phyloP scores from a whole-genome alignment of 2,113 vertebrate species.

The Corythornis vintsioides region DNA sequence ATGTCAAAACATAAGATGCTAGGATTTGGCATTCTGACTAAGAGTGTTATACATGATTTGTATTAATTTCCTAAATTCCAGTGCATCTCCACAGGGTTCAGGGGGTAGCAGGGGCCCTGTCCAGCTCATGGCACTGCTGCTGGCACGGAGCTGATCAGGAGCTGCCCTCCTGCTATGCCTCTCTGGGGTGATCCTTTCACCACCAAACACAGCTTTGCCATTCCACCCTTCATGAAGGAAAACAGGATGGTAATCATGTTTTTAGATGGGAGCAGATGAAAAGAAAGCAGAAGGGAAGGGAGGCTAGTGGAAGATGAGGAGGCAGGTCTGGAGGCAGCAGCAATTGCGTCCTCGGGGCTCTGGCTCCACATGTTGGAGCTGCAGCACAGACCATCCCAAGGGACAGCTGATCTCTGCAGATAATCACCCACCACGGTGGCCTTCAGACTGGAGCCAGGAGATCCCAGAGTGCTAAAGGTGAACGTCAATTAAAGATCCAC shows the following conservation, averaged over 20 bases:
- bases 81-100: neutral
- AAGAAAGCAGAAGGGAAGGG: neutral
- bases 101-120: neutral
- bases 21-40: slow-evolving; percentile 50
- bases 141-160: neutral
- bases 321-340: neutral
- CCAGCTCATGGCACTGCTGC: neutral
- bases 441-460: slow-evolving; percentile 21
- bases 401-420: slow-evolving; percentile 9
- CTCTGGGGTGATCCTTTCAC: neutral
- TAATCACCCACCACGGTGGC: neutral
- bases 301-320: fast-evolving
- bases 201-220: neutral
- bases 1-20: slow-evolving; percentile 48
- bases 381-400: neutral
- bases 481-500: slow-evolving; percentile 59
- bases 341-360: neutral
- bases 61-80: slow-evolving; percentile 44
- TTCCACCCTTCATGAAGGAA: neutral
- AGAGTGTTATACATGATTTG: neutral
- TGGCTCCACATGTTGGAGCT: neutral
- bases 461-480: slow-evolving; percentile 59
- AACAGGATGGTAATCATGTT: fast-evolving
- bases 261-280: neutral
- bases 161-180: neutral